Evolutionary conservation across 2,113 vertebrate species (phyloP), one percentile per base, ranked within the genome.

Genomic region (Rostratula benghalensis): DNA sequence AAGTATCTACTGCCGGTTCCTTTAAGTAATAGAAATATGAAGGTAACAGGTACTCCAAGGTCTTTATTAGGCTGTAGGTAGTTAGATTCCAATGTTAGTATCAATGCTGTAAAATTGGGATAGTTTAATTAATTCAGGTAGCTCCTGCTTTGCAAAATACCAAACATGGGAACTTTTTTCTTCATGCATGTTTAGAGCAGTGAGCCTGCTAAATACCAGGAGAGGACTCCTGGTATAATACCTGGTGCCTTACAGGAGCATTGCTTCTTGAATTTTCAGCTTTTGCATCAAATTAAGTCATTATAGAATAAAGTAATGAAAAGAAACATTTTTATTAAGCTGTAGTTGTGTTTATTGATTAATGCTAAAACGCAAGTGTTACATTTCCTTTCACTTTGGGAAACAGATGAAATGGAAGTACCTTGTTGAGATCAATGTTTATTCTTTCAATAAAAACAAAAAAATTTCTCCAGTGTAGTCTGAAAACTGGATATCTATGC

Each of bases 1-100:
- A 86, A 9, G 4, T 78, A 73, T 56, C 33, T 73, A 39, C 24
- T 56, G 14, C 6, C 0, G 1, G 2, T 67, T 93, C 37, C 12
- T 89, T 96, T 89, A 91, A 71, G 90, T 77, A 75, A 94, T 41
- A 81, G 56, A 79, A 68, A 51, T 68, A 83, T 64, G 59, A 57
- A 41, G 37, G 23, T 17, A 89, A 56, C 15, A 83, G 11, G 39
- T 6, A 22, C 3, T 15, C 53, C 16, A 25, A 43, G 19, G 22
- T 83, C 7, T 41, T 85, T 78, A 51, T 90, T 77, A 90, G 46
- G 18, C 22, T 82, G 5, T 60, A 64, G 35, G 12, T 48, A 67
- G 18, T n/a, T 91, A 39, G 85, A 25, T 70, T 92, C 22, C 61
- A 67, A 28, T n/a, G 30, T 10, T 76, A 20, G 27, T 56, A 83